These are phyloP conservation scores for Ectropis grisescens DNA, from an alignment of 1,140 invertebrate species.

Conservation along the genomic window DNA sequence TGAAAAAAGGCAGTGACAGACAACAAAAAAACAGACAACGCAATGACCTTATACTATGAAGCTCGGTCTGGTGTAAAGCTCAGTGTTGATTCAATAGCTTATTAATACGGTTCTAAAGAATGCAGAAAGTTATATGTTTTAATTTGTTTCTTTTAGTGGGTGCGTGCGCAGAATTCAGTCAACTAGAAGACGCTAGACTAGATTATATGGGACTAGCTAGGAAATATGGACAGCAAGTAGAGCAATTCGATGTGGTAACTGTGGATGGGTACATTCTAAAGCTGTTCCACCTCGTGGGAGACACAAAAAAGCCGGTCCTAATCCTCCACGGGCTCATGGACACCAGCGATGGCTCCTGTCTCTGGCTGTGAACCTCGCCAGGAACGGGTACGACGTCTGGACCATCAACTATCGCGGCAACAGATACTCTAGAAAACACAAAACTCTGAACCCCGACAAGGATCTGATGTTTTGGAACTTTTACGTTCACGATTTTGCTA, in stretches of 20 bases:
- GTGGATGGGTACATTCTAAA: constrained; percentile 17
- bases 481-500: constrained; percentile 71
- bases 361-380: constrained; percentile 70
- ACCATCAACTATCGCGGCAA: constrained; percentile 74
- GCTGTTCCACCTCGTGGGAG: constrained; percentile 12
- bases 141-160: too few species aligned
- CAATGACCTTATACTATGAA: too few species aligned
- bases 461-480: constrained; percentile 70
- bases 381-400: constrained; percentile 78
- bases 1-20: too few species aligned
- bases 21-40: too few species aligned
- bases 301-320: constrained; percentile 48
- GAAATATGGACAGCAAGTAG: constrained; percentile 10
- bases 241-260: constrained; percentile 8
- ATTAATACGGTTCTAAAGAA: too few species aligned
- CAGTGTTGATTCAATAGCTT: too few species aligned
- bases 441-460: constrained; percentile 38
- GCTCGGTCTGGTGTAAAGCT: too few species aligned
- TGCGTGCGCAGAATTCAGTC: neutral
- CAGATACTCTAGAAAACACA: constrained; percentile 71
- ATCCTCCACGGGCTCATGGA: constrained; percentile 77
- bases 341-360: constrained; percentile 74
- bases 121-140: too few species aligned
- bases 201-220: constrained; percentile 9
- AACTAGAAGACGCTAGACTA: constrained; percentile 5